Evolutionary conservation across 2,113 vertebrate genomes (phyloP).

Genomic region (Atlantisia rogersi): DNA sequence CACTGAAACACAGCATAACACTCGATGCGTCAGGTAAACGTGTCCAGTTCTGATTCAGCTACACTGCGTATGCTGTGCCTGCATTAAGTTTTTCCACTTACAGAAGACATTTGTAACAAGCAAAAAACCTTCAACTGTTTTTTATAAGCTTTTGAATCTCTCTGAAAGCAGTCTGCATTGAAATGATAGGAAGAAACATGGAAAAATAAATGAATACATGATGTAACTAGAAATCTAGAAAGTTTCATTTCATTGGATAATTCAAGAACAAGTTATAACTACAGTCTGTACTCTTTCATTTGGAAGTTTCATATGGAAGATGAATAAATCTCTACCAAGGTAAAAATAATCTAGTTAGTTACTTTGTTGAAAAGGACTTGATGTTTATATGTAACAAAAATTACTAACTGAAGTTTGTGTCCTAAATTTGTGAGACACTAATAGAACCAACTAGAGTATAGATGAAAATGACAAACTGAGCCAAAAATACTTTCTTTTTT

Average conservation of each 20-base stretch:
- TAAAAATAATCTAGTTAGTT: neutral
- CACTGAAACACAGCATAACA: neutral
- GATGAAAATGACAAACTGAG: neutral
- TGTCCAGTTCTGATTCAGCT: neutral
- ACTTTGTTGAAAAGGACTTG: neutral
- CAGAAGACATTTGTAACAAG: neutral
- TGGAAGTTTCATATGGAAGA: neutral
- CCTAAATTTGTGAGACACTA: neutral
- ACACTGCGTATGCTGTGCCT: too few relatives aligned
- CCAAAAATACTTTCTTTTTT: neutral
- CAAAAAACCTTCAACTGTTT: neutral
- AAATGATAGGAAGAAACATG: neutral
- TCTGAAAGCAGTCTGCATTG: neutral
- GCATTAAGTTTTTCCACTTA: neutral
- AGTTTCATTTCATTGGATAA: neutral
- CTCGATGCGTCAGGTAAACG: accelerated
- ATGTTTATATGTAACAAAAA: neutral
- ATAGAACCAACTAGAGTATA: neutral
- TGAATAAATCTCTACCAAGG: neutral
- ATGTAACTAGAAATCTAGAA: neutral
- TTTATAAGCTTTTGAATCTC: neutral
- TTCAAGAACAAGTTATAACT: neutral
- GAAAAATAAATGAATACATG: neutral
- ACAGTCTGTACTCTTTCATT: neutral
- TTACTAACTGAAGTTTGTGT: neutral